These are phyloP conservation scores for Stichopus chloronotus DNA, from an alignment of 35 echinoderm and acorn worm genomes.

Conservation along the genomic window DNA sequence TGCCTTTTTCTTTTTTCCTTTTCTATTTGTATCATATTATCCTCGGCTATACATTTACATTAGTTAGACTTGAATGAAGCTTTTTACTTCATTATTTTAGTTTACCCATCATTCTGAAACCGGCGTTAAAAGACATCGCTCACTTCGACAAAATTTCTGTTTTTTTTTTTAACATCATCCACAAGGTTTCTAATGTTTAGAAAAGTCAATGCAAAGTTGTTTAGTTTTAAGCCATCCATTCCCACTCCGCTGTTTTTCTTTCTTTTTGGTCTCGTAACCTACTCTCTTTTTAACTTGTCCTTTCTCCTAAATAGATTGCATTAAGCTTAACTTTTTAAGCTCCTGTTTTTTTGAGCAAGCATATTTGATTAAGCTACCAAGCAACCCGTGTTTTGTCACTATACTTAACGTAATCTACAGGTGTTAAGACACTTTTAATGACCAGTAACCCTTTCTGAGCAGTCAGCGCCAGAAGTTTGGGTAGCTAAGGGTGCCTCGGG, in stretches of 20 bases:
- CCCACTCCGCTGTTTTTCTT: no score
- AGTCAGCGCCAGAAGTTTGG: neutral
- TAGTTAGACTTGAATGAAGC: no score
- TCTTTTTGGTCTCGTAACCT: neutral
- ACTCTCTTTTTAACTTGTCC: no score
- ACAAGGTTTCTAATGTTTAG: neutral
- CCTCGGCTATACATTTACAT: no score
- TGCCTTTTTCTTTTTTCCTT: no score
- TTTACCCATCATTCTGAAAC: no score
- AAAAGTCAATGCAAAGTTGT: neutral
- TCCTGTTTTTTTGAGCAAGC: neutral
- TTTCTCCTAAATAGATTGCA: neutral
- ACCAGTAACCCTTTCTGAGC: neutral
- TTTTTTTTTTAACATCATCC: no score
- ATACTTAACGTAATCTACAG: neutral
- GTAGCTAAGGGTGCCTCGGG: neutral
- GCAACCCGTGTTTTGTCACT: neutral
- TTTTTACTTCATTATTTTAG: no score
- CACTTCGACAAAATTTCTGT: no score
- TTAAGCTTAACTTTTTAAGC: neutral
- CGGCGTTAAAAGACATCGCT: no score
- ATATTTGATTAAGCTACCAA: neutral
- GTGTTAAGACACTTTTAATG: constrained; percentile 1
- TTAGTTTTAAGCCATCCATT: no score
- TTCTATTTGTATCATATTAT: no score